phyloP scores from a whole-genome alignment of 23 tunicate genomes.

The Corella eumyota region DNA sequence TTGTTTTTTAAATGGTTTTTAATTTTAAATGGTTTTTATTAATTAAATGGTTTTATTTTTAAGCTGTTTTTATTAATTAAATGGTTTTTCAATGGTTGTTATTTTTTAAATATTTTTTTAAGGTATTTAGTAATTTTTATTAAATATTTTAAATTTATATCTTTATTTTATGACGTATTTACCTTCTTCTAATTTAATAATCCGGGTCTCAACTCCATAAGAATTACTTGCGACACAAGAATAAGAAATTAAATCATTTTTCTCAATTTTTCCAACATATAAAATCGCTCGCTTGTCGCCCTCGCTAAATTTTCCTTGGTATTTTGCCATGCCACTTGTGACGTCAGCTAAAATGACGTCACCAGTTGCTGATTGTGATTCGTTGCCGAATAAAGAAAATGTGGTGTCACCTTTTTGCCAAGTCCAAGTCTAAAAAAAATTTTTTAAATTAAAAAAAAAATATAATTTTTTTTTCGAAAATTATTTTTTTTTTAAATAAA shows the following conservation, averaged over 20 bases:
- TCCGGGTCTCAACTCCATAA: conserved; percentile 31
- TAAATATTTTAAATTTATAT: too few species aligned
- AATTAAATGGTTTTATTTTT: too few species aligned
- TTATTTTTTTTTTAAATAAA: not conserved
- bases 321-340: conserved; percentile 13
- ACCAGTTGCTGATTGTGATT: conserved; percentile 9
- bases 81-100: too few species aligned
- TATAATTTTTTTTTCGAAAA: not conserved
- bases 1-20: too few species aligned
- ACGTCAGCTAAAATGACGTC: conserved; percentile 5
- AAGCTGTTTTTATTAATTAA: too few species aligned
- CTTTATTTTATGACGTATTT: too few species aligned
- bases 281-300: conserved; percentile 30
- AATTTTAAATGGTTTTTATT: too few species aligned
- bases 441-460: not conserved
- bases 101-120: too few species aligned
- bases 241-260: conserved; percentile 39
- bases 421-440: conserved; percentile 40
- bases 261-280: not conserved
- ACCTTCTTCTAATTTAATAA: conserved; percentile 44
- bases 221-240: conserved; percentile 45
- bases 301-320: conserved; percentile 10
- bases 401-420: conserved; percentile 18
- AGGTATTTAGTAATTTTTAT: too few species aligned
- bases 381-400: conserved; percentile 28